phyloP scores from a whole-genome alignment of 2,113 vertebrate species.

The Cephalophus harveyi region DNA sequence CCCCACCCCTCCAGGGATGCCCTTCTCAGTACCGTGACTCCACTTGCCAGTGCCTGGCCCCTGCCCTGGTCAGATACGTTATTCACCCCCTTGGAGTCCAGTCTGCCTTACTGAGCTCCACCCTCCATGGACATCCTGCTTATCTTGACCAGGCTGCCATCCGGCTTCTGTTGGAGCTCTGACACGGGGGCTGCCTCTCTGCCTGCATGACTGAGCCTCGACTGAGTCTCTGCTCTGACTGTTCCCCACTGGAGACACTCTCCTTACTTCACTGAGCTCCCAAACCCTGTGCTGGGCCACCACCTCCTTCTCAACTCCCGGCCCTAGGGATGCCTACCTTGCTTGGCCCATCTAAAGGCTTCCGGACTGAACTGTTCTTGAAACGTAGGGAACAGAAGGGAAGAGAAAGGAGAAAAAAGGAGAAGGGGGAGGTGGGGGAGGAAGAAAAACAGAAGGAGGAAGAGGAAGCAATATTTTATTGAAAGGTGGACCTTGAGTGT shows the following conservation, averaged over 20 bases:
- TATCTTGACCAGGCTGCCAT: background rate
- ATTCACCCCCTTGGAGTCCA: background rate
- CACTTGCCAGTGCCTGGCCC: background rate
- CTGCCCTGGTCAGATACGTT: background rate
- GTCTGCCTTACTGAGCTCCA: background rate
- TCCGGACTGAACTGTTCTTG: background rate
- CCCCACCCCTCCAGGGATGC: background rate
- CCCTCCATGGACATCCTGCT: background rate
- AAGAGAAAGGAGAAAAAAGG: too few relatives aligned
- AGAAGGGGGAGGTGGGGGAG: background rate
- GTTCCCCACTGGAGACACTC: background rate
- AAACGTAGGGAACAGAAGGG: background rate
- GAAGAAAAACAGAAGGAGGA: background rate
- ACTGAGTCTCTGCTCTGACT: background rate
- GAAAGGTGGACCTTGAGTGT: background rate
- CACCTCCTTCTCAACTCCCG: fast-evolving
- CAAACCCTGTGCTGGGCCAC: background rate
- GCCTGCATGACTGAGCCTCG: background rate
- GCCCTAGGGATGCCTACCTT: background rate
- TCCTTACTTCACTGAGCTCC: background rate
- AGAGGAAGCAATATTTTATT: background rate
- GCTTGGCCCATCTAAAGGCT: background rate
- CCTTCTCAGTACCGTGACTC: background rate
- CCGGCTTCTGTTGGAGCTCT: background rate
- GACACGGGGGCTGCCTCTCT: too few relatives aligned